Evolutionary conservation across 2,888 invertebrate genomes (phyloP).

Genomic region (Pachydiplax longipennis): DNA sequence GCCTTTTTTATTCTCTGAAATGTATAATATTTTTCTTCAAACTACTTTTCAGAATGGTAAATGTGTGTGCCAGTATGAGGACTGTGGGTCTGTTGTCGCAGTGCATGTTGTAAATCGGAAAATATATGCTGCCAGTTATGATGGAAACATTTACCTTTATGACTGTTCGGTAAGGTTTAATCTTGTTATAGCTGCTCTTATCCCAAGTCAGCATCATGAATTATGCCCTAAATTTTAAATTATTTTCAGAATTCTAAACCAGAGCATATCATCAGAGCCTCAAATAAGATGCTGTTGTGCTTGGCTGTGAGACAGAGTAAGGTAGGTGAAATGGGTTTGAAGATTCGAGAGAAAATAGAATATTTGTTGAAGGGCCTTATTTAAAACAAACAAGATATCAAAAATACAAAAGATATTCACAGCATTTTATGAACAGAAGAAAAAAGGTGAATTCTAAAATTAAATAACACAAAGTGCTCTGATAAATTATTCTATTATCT

Average conservation of each 20-base stretch:
- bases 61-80: conserved; percentile 66
- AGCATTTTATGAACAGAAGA: too few species aligned
- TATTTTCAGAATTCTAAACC: not conserved
- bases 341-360: too few species aligned
- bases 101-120: conserved; percentile 71
- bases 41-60: conserved; percentile 68
- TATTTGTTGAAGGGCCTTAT: too few species aligned
- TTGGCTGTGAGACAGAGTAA: conserved; percentile 72
- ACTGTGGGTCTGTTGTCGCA: conserved; percentile 77
- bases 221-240: not conserved
- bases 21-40: not conserved
- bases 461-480: too few species aligned
- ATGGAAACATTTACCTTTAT: conserved; percentile 79
- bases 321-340: too few species aligned
- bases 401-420: too few species aligned
- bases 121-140: conserved; percentile 77
- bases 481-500: too few species aligned
- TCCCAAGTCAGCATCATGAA: not conserved
- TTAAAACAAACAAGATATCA: too few species aligned
- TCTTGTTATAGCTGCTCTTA: not conserved
- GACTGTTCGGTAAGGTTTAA: conserved; percentile 60
- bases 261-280: not conserved
- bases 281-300: conserved; percentile 70
- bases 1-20: not conserved
- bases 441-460: too few species aligned